phyloP scores from a whole-genome alignment of 2,888 invertebrate genomes.

The Ochlodes sylvanus region DNA sequence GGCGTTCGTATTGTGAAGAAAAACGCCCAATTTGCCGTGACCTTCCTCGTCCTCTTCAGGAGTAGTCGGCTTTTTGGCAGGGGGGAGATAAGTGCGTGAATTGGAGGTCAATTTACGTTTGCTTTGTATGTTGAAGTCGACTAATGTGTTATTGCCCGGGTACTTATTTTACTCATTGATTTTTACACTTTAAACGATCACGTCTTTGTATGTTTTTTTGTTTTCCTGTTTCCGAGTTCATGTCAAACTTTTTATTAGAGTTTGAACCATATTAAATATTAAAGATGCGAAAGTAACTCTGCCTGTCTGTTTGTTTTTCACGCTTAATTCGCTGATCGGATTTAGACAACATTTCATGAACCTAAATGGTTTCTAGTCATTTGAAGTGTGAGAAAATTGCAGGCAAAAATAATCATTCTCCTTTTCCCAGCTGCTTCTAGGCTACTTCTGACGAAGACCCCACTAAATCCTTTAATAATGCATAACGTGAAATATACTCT shows the following conservation, averaged over 20 bases:
- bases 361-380: no score
- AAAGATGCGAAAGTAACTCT: no score
- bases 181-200: constrained; percentile 37
- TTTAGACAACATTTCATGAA: no score
- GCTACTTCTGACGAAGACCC: no score
- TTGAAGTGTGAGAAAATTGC: no score
- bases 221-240: constrained; percentile 8
- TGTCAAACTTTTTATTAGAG: neutral
- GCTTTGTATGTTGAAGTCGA: constrained; percentile 63
- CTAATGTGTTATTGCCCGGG: constrained; percentile 71
- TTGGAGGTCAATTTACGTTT: constrained; percentile 50
- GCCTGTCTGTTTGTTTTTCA: no score
- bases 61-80: constrained; percentile 38
- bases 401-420: no score
- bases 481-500: no score
- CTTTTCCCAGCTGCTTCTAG: no score
- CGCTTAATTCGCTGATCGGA: no score
- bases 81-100: constrained; percentile 21
- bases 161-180: constrained; percentile 69
- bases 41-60: constrained; percentile 45
- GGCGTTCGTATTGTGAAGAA: constrained; percentile 59
- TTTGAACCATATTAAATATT: no score
- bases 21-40: constrained; percentile 60
- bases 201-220: constrained; percentile 3
- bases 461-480: no score